phyloP scores from a whole-genome alignment of 2,888 invertebrate species.

The Scaptomyza reducta region DNA sequence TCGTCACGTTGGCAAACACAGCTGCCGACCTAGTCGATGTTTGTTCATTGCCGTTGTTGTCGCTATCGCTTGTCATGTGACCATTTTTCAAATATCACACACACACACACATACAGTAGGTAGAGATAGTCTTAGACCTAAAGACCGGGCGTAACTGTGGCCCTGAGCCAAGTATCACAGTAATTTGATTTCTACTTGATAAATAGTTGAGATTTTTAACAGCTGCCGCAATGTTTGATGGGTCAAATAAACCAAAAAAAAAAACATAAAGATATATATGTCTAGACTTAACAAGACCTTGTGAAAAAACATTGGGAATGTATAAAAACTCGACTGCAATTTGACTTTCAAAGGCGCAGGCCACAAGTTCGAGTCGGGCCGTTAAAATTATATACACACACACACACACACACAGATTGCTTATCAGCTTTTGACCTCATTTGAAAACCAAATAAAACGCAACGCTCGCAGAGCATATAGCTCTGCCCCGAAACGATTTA shows the following conservation, averaged over 20 bases:
- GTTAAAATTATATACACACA: conserved; percentile 48
- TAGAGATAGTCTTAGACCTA: conserved; percentile 8
- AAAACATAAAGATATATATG: not conserved
- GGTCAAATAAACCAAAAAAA: conserved; percentile 23
- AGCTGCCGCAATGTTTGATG: conserved; percentile 37
- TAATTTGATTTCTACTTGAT: conserved; percentile 61
- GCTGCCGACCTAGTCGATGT: conserved; percentile 61
- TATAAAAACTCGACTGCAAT: conserved; percentile 32
- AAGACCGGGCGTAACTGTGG: conserved; percentile 30
- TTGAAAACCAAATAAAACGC: conserved; percentile 75
- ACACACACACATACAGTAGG: not conserved
- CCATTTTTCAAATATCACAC: conserved; percentile 61
- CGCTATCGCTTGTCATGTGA: conserved; percentile 57
- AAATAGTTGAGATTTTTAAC: conserved; percentile 45
- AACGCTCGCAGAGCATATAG: conserved; percentile 58
- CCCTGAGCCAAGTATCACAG: conserved; percentile 13
- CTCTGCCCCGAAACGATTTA: conserved; percentile 48
- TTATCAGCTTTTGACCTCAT: conserved; percentile 80
- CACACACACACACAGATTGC: conserved; percentile 16
- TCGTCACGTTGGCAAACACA: conserved; percentile 68
- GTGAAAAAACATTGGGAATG: conserved; percentile 6
- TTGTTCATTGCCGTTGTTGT: conserved; percentile 15
- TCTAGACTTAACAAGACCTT: conserved; percentile 55
- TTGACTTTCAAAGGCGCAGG: conserved; percentile 42
- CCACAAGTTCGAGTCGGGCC: conserved; percentile 55